Base-by-base conservation (phyloP, 2,113 vertebrate species). In the Anoura caudifer region DNA sequence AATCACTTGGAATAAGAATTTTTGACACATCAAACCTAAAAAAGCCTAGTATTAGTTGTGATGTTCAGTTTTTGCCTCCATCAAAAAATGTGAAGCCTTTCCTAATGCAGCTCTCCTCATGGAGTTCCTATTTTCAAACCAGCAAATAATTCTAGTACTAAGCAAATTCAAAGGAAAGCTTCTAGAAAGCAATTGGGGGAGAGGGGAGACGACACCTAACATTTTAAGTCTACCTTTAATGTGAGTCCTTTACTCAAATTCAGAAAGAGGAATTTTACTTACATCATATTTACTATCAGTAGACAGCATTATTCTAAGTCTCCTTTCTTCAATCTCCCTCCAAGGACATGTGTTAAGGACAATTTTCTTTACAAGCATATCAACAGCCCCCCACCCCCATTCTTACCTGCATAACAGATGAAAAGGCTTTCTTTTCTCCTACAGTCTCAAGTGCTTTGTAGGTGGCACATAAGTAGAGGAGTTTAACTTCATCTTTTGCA, bases 401-500 rank as follows among this genome's bases (percentile, higher is more conserved):
- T 63, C 90, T 98, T 98, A 99, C 99, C 99, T 99, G 99, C 99
- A 99, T 99, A 95, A 99, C 98, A 47, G 99, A 98, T 76, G 99
- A 99, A 99, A 99, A 99, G 80, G 99, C 99, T 98, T 99, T 99
- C 98, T 99, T 99, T 98, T 99, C 99, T 82, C 99, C 99, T 38
- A 99, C 99, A 80, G 99, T 99, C 99, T 99, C 99, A 94, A 99
- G 96, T 61, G 99, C 99, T 90, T 99, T 99, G 98, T 99, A 99
- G 52, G 99, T 98, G 73, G 99, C 99, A 98, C 99, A 99, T 98
- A 99, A 98, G 98, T 99, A 99, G 97, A 99, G 98, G 94, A 99
- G 98, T 98, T 99, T 99, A 97, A 99, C 99, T 98, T 99, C 99
- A 95, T 99, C 99, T 94, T 99, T 99, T 91, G 98, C 97, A 97